Evolutionary conservation across 2,797 vertebrate genomes (phyloP).

Genomic region (Spinus pinus): DNA sequence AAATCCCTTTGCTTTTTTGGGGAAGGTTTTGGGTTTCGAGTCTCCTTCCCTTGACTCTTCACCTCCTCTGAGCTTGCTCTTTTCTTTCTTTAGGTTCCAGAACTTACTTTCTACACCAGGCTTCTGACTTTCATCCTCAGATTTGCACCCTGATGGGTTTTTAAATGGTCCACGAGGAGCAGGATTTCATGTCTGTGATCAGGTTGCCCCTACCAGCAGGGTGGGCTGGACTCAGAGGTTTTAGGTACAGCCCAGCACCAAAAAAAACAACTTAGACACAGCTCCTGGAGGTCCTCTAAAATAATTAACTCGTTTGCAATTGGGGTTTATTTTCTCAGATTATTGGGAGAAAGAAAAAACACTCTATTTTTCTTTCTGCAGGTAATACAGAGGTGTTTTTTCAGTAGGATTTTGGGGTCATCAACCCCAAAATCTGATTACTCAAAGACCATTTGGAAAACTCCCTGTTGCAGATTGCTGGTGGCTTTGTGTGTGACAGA

Average conservation of each 20-base stretch:
- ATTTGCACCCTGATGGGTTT: background rate
- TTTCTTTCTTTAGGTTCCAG: background rate
- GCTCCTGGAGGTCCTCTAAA: background rate
- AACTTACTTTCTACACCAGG: background rate
- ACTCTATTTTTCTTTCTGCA: background rate
- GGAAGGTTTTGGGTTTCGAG: background rate
- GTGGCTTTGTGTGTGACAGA: background rate
- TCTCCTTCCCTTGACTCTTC: background rate
- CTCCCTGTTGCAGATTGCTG: background rate
- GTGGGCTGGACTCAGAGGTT: background rate
- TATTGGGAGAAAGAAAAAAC: background rate
- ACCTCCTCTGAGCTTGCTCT: background rate
- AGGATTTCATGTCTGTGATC: background rate
- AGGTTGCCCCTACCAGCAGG: background rate
- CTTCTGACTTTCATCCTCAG: background rate
- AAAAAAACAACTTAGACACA: background rate
- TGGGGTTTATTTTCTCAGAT: background rate
- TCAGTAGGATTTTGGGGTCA: background rate
- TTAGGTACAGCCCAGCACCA: background rate
- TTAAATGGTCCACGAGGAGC: background rate
- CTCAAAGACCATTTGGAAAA: background rate
- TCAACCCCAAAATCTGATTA: background rate
- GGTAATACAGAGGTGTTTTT: background rate
- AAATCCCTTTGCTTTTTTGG: conserved; percentile 25
- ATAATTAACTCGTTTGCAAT: background rate